Evolutionary conservation across 2,888 invertebrate genomes (phyloP), one percentile per base, ranked within the genome.

Genomic region (Trachelus stipa): DNA sequence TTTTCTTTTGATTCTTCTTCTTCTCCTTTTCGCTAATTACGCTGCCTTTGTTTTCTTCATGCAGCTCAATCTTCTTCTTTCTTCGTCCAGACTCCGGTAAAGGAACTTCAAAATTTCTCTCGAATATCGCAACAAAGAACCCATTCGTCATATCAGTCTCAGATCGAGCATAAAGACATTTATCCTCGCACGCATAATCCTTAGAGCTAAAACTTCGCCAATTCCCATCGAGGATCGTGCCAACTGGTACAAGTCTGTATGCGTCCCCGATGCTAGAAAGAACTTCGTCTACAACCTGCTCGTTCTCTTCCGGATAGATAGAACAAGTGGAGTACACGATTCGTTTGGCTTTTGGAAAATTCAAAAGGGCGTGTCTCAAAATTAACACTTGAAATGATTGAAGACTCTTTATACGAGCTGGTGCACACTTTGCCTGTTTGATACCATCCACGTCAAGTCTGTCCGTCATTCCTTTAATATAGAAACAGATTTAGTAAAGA

Each of bases 301-400:
- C 99, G 90, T 99, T 99, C 92, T 99, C 98, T 92, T 97, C 96
- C 0, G 95, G 94, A 89, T 96, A 94, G 12, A 98, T 87, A 0
- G 99, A 99, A 89, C 99, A 99, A 0, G 99, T 99, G 69, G 99
- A 99, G 91, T 99, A 99, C 4, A 98, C 96, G 30, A 99, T 95
- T 78, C 96, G 93, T 88, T 97, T 96, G 0, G 95, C 97, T 79
- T 94, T 94, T 0, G 98, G 97, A 91, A 98, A 98, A 0, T 93
- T 92, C 23, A 94, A 94, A 90, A 99, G 94, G 0, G 99, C 98
- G 90, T 97, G 97, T 78, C 95, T 94, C 0, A 99, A 92, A 79
- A 99, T 94, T 88, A 95, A 95, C 34, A 95, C 95, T 93, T 98
- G 97, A 76, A 98, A 93, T 0, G 95, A 94, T n/a, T 95, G 94